Evolutionary conservation across 2,113 vertebrate genomes (phyloP).

Genomic region (Suricata suricatta): DNA sequence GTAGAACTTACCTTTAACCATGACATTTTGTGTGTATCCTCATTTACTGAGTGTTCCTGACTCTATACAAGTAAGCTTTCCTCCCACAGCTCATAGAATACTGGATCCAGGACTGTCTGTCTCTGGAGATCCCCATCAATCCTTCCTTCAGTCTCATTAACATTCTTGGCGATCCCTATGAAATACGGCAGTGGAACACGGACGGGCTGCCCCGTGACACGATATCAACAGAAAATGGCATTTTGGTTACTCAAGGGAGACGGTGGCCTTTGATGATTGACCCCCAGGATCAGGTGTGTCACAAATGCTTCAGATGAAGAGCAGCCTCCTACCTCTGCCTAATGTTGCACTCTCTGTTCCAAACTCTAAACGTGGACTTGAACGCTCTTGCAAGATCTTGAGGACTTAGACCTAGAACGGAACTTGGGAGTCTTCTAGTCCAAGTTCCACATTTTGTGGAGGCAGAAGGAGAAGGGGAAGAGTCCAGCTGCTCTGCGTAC

Average conservation of each 20-base stretch:
- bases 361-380: background rate
- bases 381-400: background rate
- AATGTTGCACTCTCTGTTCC: background rate
- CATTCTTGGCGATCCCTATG: slow-evolving; percentile 88
- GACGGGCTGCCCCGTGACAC: slow-evolving; percentile 89
- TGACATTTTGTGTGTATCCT: background rate
- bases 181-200: slow-evolving; percentile 91
- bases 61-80: background rate
- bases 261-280: slow-evolving; percentile 94
- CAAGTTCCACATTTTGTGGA: background rate
- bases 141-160: slow-evolving; percentile 90
- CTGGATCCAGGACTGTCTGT: slow-evolving; percentile 88
- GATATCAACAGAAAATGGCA: slow-evolving; percentile 91
- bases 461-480: background rate
- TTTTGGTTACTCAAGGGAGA: slow-evolving; percentile 89
- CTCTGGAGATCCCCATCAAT: slow-evolving; percentile 88
- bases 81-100: slow-evolving; percentile 86
- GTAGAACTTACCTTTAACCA: background rate
- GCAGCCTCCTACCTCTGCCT: background rate
- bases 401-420: background rate
- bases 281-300: slow-evolving; percentile 90
- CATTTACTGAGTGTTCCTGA: background rate
- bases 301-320: background rate
- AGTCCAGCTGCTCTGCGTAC: too few relatives aligned
- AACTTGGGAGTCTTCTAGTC: background rate